These are phyloP conservation scores for Stenodema calcarata DNA, from an alignment of 2,888 invertebrate species.

Conservation along the genomic window DNA sequence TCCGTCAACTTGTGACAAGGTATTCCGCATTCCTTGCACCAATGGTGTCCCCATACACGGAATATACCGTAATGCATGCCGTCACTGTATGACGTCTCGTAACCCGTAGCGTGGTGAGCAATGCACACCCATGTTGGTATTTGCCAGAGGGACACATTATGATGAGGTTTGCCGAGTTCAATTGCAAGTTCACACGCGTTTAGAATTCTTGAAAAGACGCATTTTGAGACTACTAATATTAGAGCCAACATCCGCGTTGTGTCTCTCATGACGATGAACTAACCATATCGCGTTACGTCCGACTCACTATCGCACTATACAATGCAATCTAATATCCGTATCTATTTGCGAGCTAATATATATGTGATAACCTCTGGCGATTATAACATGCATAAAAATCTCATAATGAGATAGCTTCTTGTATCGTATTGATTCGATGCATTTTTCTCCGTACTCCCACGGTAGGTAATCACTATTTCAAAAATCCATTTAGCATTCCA, in stretches of 20 bases:
- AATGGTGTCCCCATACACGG: background rate
- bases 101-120: background rate
- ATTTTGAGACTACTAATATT: background rate
- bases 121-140: constrained; percentile 32
- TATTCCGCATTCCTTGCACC: constrained; percentile 3
- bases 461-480: too few relatives aligned
- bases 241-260: background rate
- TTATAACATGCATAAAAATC: background rate
- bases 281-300: background rate
- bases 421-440: too few relatives aligned
- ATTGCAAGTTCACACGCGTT: constrained; percentile 9
- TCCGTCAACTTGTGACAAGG: background rate
- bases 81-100: background rate
- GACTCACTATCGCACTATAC: background rate
- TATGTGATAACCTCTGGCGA: background rate
- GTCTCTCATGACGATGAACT: background rate
- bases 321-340: background rate
- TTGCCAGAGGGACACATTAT: constrained; percentile 10
- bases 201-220: background rate
- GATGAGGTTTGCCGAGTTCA: constrained; percentile 10
- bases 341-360: background rate
- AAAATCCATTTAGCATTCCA: too few relatives aligned
- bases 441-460: too few relatives aligned
- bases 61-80: background rate
- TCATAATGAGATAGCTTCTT: too few relatives aligned